Conservation (phyloP, 2,113 vertebrate species). For the Centropus unirufus region DNA sequence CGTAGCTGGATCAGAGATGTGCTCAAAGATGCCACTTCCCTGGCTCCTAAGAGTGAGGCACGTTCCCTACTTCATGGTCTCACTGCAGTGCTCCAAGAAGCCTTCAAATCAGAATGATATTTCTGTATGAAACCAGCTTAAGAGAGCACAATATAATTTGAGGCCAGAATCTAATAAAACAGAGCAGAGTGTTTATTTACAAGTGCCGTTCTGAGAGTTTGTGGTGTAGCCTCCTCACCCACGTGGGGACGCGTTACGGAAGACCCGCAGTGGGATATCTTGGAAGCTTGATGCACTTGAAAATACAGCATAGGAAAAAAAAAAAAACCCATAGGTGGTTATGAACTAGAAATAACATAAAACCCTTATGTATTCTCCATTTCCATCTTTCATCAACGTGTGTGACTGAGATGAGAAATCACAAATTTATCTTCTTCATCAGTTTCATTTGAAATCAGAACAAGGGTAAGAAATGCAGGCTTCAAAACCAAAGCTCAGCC, state of each 20-base stretch:
- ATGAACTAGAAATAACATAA: background rate
- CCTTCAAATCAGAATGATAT: background rate
- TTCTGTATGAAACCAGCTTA: background rate
- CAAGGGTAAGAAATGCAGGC: background rate
- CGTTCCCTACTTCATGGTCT: background rate
- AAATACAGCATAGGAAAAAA: background rate
- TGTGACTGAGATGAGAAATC: background rate
- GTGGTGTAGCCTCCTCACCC: background rate
- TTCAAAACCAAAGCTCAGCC: background rate
- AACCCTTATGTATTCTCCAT: background rate
- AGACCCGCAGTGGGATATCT: background rate
- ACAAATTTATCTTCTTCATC: background rate
- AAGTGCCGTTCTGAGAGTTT: background rate
- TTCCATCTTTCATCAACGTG: background rate
- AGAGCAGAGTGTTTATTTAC: background rate
- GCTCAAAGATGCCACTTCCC: background rate
- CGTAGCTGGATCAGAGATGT: background rate
- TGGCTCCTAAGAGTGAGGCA: background rate
- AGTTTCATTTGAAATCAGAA: background rate
- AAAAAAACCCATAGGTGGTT: background rate
- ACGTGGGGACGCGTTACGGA: background rate
- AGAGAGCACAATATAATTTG: background rate
- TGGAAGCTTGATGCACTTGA: background rate
- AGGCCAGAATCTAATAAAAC: background rate
- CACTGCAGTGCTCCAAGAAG: background rate